Evolutionary conservation across 2,888 invertebrate species (phyloP), one percentile per base, ranked within the genome.

Genomic region (Sycophila texana): DNA sequence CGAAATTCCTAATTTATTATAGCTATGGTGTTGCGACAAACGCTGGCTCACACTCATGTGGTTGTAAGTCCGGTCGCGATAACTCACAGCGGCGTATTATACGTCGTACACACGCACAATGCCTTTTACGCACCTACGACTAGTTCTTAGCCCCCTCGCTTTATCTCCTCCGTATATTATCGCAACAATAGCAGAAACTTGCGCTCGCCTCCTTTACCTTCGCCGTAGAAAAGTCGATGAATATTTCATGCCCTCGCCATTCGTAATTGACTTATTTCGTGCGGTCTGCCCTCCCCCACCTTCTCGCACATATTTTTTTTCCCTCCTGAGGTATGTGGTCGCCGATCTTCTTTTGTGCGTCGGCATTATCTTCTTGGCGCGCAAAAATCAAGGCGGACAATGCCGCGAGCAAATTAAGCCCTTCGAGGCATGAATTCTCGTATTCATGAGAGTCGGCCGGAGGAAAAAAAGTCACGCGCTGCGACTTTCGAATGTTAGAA

Each of bases 181-280:
- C 71, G 71, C 72, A 58, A 73, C 65, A 58, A 65, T 74, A 66
- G 76, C 68, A 51, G 60, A 60, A 53, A 51, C 67, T 75, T 22
- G 66, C 58, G 18, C 58, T 55, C n/a, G 55, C 55, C 51, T 67
- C 22, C 4, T 67, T 67, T 53, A 26, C 39, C 39, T 39, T 39
- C 39, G 5, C 39, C 39, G 39, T 47, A n/a, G 63, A 30, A 22
- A 71, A 53, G 53, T n/a, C 55, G 68, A 79, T 79, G 75, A 79
- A 79, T 79, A 75, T 75, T 79, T 79, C 79, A 79, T 79, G 70
- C 51, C 58, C 4, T 16, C 26, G 57, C 39, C 72, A 61, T 49
- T 79, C 72, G 72, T 72, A 79, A 79, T 79, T 79, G 79, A 79
- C 79, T 79, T 75, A 79, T 79, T 79, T 79, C 75, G 79, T 26